These are phyloP conservation scores for Synanthedon tipuliformis DNA, from an alignment of 2,888 invertebrate species.

Conservation along the genomic window DNA sequence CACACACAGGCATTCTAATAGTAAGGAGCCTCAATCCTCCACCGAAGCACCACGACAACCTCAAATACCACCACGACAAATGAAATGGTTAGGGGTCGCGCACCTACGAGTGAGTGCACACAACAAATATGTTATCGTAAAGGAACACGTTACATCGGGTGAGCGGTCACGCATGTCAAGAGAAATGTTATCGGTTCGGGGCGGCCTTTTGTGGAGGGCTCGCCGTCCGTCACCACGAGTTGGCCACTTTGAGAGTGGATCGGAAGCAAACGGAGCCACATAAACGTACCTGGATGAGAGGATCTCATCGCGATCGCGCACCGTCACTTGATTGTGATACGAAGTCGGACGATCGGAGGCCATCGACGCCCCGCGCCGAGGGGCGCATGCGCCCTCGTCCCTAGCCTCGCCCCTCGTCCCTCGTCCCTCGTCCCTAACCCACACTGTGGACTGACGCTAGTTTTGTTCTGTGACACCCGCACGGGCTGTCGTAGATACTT, in stretches of 20 bases:
- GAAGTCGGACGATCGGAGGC: constrained; percentile 6
- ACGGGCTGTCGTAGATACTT: too few species aligned
- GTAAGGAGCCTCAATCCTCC: neutral
- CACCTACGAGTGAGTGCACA: neutral
- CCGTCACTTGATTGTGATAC: constrained; percentile 7
- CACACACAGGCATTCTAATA: neutral
- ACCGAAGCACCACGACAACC: neutral
- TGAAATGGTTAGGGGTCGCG: too few species aligned
- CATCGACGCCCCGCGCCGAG: constrained; percentile 7
- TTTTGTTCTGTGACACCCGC: too few species aligned
- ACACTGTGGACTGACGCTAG: too few species aligned
- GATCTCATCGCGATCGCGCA: constrained; percentile 15
- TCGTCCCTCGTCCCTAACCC: too few species aligned
- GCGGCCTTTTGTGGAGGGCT: neutral
- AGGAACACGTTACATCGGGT: neutral
- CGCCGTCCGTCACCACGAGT: neutral
- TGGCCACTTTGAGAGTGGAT: too few species aligned
- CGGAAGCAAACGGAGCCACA: constrained; percentile 1
- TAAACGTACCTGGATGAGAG: constrained; percentile 12
- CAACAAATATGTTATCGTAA: neutral
- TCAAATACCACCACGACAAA: neutral
- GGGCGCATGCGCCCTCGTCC: constrained; percentile 1
- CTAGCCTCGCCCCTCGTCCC: neutral
- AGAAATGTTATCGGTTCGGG: too few species aligned
- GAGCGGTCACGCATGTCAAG: too few species aligned